phyloP scores from a whole-genome alignment of 2,888 invertebrate species.

The Cyclophora albipunctata region DNA sequence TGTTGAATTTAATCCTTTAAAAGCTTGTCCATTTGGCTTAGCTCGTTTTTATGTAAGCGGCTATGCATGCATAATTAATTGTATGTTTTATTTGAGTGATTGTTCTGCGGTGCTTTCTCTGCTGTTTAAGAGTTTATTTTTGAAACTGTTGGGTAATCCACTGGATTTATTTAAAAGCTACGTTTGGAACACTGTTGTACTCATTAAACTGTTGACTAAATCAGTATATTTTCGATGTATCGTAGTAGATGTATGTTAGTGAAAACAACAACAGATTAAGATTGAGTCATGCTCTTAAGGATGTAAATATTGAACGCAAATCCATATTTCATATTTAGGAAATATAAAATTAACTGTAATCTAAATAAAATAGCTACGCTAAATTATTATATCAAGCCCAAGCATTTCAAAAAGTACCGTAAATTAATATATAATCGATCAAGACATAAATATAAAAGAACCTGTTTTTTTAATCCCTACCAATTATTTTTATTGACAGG shows the following conservation, averaged over 20 bases:
- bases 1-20: slow-evolving; percentile 15
- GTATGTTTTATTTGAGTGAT: slow-evolving; percentile 5
- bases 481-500: too few species aligned
- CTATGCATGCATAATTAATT: slow-evolving; percentile 20
- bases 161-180: neutral
- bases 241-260: neutral
- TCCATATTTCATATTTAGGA: too few species aligned
- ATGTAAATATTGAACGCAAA: too few species aligned
- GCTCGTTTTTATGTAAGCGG: slow-evolving; percentile 16
- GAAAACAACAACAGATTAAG: neutral
- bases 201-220: neutral
- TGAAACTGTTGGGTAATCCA: neutral
- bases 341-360: too few species aligned
- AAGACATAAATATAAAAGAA: too few species aligned
- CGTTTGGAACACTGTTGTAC: neutral
- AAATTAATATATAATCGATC: too few species aligned
- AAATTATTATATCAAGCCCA: neutral
- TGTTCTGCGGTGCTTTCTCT: neutral
- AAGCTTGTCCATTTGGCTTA: slow-evolving; percentile 20
- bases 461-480: too few species aligned
- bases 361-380: too few species aligned
- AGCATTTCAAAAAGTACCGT: neutral
- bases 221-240: neutral
- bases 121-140: neutral
- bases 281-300: too few species aligned